Conservation (phyloP, 1,140 invertebrate species). For the Drosophila kurseongensis region DNA sequence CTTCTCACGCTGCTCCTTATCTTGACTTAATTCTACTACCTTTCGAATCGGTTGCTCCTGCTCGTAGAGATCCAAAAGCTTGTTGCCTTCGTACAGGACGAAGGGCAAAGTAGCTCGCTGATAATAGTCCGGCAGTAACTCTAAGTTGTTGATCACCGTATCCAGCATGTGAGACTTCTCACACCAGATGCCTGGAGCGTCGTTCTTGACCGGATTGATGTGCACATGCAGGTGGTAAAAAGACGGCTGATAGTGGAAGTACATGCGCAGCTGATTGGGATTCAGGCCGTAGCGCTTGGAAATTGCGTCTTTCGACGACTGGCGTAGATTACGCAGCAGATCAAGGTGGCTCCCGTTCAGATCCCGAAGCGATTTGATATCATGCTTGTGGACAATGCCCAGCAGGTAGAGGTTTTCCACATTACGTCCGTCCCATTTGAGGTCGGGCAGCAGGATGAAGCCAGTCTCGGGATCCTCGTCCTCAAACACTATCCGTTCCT, state of each 20-base stretch:
- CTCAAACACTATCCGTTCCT: conserved; percentile 94
- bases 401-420: conserved; percentile 92
- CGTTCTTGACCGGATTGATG: conserved; percentile 93
- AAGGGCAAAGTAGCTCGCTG: conserved; percentile 91
- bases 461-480: conserved; percentile 92
- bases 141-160: conserved; percentile 96
- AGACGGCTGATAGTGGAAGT: conserved; percentile 98
- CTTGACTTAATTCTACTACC: background rate
- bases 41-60: conserved; percentile 39
- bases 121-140: conserved; percentile 93
- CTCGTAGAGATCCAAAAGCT: conserved; percentile 72
- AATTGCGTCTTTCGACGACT: conserved; percentile 89
- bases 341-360: conserved; percentile 91
- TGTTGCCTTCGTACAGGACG: conserved; percentile 87
- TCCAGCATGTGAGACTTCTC: conserved; percentile 94
- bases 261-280: conserved; percentile 91
- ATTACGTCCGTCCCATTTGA: conserved; percentile 96
- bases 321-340: conserved; percentile 92
- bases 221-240: conserved; percentile 99
- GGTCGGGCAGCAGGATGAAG: conserved; percentile 95
- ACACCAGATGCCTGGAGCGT: conserved; percentile 91
- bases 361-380: conserved; percentile 93
- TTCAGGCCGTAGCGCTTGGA: conserved; percentile 91
- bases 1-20: background rate
- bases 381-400: conserved; percentile 90